Evolutionary conservation across 1,140 invertebrate species (phyloP), one percentile per base, ranked within the genome.

Genomic region (Teleogryllus occipitalis): DNA sequence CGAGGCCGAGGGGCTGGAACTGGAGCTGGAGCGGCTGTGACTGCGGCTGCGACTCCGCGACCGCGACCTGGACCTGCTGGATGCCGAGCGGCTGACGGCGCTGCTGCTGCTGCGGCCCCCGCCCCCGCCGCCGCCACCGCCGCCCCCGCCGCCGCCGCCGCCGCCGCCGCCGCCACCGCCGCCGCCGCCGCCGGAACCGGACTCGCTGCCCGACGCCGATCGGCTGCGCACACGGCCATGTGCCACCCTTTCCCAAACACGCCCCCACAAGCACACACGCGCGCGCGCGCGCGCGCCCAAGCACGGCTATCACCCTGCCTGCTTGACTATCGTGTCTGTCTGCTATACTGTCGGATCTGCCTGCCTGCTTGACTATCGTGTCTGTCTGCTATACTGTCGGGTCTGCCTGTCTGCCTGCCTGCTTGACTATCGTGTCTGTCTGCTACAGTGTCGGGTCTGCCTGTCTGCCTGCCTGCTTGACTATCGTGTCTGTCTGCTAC

Each of bases 1-100:
- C 78, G 83, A 82, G 47, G 76, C 77, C 22, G 85, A 85, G 77
- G 83, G 83, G 80, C 84, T 85, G 48, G 85, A 88, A 83, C 87
- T 86, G 72, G 86, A 87, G 82, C 87, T 88, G 81, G 83, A 83
- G 81, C 82, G 83, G 47, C 86, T 87, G 79, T 82, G 83, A 47
- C 86, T 87, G 79, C 86, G 84, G 47, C 88, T 89, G 81, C 88
- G 83, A 80, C 88, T 88, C 81, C 88, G 85, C 84, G 84, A 89
- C 81, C 82, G 88, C 86, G 86, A 91, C 48, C 85, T 83, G n/a
- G 84, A 85, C 79, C 84, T 83, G 73, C 80, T 82, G 65, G 78
- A 81, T 75, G 65, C 54, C 54, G 54, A 27, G 21, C 74, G 46
- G 21, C 21, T 22, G 10, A 75, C 46, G 10, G 74, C 12, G 21